phyloP scores from a whole-genome alignment of 2,888 invertebrate genomes.

The Drosophila barbarae region DNA sequence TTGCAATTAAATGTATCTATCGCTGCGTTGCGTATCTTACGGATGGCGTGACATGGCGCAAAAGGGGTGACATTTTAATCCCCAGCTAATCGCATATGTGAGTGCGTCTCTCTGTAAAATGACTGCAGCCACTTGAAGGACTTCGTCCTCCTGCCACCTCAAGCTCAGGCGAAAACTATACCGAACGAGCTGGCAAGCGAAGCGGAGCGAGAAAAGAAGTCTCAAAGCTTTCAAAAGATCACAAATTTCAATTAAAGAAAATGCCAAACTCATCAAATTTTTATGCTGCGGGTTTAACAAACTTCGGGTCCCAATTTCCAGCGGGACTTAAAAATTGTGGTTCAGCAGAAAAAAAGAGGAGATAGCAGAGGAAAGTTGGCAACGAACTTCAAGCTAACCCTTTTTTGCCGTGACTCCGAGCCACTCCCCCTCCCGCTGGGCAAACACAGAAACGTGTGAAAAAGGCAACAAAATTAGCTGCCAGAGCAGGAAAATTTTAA shows the following conservation, averaged over 20 bases:
- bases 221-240: slow-evolving; percentile 77
- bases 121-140: slow-evolving; percentile 66
- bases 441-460: slow-evolving; percentile 69
- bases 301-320: slow-evolving; percentile 40
- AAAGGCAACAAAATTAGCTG: slow-evolving; percentile 67
- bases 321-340: slow-evolving; percentile 55
- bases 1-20: slow-evolving; percentile 74
- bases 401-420: slow-evolving; percentile 51
- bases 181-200: background rate
- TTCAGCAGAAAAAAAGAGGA: slow-evolving; percentile 10
- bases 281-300: slow-evolving; percentile 68
- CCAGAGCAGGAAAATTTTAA: slow-evolving; percentile 39
- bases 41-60: slow-evolving; percentile 50
- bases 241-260: slow-evolving; percentile 77
- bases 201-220: slow-evolving; percentile 34
- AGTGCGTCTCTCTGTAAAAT: slow-evolving; percentile 47
- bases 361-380: slow-evolving; percentile 10
- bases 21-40: slow-evolving; percentile 46
- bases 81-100: slow-evolving; percentile 76
- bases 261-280: slow-evolving; percentile 73
- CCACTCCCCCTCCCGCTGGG: slow-evolving; percentile 3
- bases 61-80: slow-evolving; percentile 78
- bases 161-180: slow-evolving; percentile 25
- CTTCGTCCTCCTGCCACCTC: background rate
- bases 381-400: slow-evolving; percentile 46